These are phyloP conservation scores for Caenorhabditis sp. DNA, from an alignment of 2,888 invertebrate species.

Conservation along the genomic window DNA sequence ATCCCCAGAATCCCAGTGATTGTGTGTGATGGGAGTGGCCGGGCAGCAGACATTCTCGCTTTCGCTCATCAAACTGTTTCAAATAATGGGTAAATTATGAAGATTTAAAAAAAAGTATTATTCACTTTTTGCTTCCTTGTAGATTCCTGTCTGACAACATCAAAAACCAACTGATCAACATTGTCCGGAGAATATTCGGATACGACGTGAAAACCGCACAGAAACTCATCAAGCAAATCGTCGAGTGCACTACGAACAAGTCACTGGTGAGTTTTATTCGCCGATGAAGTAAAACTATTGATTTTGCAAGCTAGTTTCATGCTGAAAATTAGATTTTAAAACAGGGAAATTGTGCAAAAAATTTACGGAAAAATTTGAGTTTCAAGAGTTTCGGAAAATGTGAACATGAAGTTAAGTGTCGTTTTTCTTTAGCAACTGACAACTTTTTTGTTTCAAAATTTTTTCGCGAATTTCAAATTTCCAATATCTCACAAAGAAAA, in stretches of 20 bases:
- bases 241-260: constrained; percentile 94
- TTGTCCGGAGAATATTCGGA: constrained; percentile 95
- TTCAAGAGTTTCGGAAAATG: too few species aligned
- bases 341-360: neutral
- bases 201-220: constrained; percentile 92
- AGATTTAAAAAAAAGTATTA: too few species aligned
- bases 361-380: constrained; percentile 9
- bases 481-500: too few species aligned
- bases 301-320: too few species aligned
- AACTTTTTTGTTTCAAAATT: too few species aligned
- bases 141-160: constrained; percentile 90
- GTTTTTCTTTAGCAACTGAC: too few species aligned
- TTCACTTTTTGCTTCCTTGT: constrained; percentile 51
- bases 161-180: constrained; percentile 92
- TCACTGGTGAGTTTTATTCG: constrained; percentile 93
- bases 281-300: constrained; percentile 60
- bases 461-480: too few species aligned
- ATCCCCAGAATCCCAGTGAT: constrained; percentile 89
- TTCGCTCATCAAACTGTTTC: constrained; percentile 91
- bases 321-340: neutral
- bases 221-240: constrained; percentile 92
- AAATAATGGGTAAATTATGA: constrained; percentile 72
- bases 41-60: constrained; percentile 96
- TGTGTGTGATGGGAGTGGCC: constrained; percentile 88
- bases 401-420: too few species aligned